Evolutionary conservation across 2,888 invertebrate genomes (phyloP), one percentile per base, ranked within the genome.

Genomic region (Crocallis elinguaria): DNA sequence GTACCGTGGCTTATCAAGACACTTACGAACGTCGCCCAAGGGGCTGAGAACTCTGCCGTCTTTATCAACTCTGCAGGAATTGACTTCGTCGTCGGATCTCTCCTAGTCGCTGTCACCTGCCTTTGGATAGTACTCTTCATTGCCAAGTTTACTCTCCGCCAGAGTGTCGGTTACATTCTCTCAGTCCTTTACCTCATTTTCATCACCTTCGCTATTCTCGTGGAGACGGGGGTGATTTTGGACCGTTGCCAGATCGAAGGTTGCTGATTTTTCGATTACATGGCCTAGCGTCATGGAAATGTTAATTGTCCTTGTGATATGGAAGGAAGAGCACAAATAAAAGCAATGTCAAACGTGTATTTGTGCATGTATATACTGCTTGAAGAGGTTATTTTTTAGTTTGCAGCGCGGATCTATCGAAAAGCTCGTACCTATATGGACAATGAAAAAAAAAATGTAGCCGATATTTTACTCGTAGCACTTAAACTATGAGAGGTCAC

Each of bases 1-100:
- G 77, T 97, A 16, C 97, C 97, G 0, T 98, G 97, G 97, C 93
- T 96, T 48, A 94, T 97, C 64, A 95, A 94, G 77, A 94, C 95
- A 2, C 77, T 95, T 60, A 84, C 93, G 37, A 77, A 92, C 36
- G 79, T 92, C 2, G 84, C 74, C 0, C 84, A 89, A 52, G 92
- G 92, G 3, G 88, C 82, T 0, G 87, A 92, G 17, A 54, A 73
- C 2, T 79, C 92, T 0, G 89, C 86, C 7, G 94, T 97, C 0
- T 73, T 87, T 41, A 95, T 98, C 54, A 94, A 94, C 69, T 97
- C 97, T 0, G 93, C 94, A 1, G 96, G 97, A 0, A 94, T 98
- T 29, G 95, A 95, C 66, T 98, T 96, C 79, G 96, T 96, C 3
- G 95, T 97, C 7, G 90, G 96, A 33, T 95, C 96, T 1, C 92